Evolutionary conservation across 2,797 vertebrate species (phyloP).

Genomic region (Xiphorhynchus erythropygius): DNA sequence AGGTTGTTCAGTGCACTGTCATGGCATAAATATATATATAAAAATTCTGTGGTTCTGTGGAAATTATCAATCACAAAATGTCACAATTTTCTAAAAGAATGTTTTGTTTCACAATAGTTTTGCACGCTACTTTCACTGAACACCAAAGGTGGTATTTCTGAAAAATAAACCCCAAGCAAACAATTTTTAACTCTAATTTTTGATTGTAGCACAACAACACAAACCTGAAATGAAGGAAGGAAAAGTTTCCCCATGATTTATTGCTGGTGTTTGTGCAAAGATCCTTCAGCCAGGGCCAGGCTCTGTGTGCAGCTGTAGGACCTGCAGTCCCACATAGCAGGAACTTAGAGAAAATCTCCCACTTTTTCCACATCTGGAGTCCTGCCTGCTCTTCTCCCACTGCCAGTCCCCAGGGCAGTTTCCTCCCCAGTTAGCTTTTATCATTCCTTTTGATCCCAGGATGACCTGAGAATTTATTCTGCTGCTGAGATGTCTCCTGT

Average conservation of each 20-base stretch:
- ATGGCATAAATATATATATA: not conserved
- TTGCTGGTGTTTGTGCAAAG: not conserved
- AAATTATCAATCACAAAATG: not conserved
- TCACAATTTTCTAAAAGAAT: not conserved
- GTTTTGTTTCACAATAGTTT: not conserved
- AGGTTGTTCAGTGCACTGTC: not conserved
- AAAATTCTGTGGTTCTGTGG: not conserved
- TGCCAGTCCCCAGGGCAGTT: not conserved
- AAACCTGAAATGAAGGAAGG: not conserved
- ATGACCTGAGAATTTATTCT: not conserved
- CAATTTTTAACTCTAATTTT: not conserved
- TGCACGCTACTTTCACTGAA: not conserved
- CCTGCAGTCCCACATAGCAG: fast-evolving
- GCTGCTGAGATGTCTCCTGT: not conserved
- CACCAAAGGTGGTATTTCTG: not conserved
- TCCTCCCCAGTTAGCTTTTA: not conserved
- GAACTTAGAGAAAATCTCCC: not conserved
- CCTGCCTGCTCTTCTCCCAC: not conserved
- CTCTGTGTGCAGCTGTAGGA: fast-evolving
- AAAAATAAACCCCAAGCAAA: not conserved
- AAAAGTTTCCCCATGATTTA: fast-evolving
- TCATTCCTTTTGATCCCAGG: not conserved
- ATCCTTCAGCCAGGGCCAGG: not conserved
- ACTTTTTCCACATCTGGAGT: not conserved
- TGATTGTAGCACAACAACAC: not conserved